A percentile compares a stretch with the other conserved stretches of the same genome.
Conservation (phyloP, 1,140 invertebrate genomes). For the Drosophila bifasciata region DNA sequence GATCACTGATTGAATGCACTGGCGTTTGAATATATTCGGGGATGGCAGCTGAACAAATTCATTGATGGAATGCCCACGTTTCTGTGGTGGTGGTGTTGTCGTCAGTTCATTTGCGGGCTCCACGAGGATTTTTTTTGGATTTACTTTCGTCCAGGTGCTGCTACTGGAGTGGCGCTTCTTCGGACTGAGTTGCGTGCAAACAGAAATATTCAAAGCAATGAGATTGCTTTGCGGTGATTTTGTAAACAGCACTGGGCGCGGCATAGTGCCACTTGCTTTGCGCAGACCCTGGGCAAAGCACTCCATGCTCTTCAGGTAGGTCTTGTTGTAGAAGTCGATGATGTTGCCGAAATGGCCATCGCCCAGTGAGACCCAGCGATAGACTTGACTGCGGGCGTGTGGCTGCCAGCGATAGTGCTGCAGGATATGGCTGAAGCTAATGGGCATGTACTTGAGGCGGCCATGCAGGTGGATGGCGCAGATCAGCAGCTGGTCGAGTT, state of each 20-base stretch:
- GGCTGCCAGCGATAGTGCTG: constrained; percentile 95
- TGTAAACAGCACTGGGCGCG: too few species aligned
- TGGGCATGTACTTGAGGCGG: constrained; percentile 87
- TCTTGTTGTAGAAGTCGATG: constrained; percentile 60
- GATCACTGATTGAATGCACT: constrained; percentile 30
- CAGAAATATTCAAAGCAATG: too few species aligned
- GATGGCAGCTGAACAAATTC: constrained; percentile 16
- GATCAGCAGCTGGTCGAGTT: constrained; percentile 98
- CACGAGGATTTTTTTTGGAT: too few species aligned
- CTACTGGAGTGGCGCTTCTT: too few species aligned
- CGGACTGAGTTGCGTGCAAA: too few species aligned
- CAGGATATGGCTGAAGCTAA: constrained; percentile 95
- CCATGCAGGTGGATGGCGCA: constrained; percentile 97
- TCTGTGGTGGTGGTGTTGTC: too few species aligned
- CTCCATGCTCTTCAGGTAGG: constrained; percentile 45
- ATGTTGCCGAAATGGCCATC: constrained; percentile 41
- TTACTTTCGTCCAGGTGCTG: too few species aligned
- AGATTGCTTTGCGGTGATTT: too few species aligned
- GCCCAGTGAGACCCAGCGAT: constrained; percentile 92
- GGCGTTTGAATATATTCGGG: constrained; percentile 10
- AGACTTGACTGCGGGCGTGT: constrained; percentile 94
- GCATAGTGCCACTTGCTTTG: background rate
- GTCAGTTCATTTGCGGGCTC: too few species aligned
- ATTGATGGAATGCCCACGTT: constrained; percentile 23
- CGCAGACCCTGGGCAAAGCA: constrained; percentile 26